Evolutionary conservation across 2,113 vertebrate genomes (phyloP), one percentile per base, ranked within the genome.

Genomic region (Artemisiospiza belli): DNA sequence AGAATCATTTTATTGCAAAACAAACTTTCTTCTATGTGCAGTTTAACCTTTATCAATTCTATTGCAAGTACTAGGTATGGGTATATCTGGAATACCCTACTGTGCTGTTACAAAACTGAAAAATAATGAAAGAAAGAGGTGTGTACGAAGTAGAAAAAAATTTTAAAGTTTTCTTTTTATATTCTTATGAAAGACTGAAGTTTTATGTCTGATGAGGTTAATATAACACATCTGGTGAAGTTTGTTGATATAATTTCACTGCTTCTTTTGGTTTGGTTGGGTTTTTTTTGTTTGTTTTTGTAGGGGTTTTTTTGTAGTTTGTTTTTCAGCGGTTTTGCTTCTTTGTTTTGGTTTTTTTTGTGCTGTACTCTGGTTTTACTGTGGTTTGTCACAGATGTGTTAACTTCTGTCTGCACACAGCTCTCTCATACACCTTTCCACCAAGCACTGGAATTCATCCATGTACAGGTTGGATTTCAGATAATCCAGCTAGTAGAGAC

Each of bases 401-500:
- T 75, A 16, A 41, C 22, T 81, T 96, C 76, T 95, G 39, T 79
- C 57, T 79, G 15, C 35, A 70, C 70, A 61, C 39, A 70, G n/a
- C 41, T 92, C 20, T 90, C 58, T 74, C 64, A 35, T 33, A 35
- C 12, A 58, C 23, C 51, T 83, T 83, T 93, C 73, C 84, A 84
- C 18, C 27, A 88, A 16, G 22, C 75, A 39, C 81, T 96, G 92
- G 81, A 76, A 89, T 35, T 96, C 89, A 97, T 93, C 91, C 64
- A 25, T 86, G 41, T 90, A 69, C 58, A 89, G 89, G 69, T 76
- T 66, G 72, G 49, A 83, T 86, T 94, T 95, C 87, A 79, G 17
- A 7, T 95, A 94, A 94, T 93, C 94, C 95, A 94, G 61, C 75
- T 73, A 25, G 8, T 55, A 81, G 64, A 77, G 96, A 62, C 68